Conservation (phyloP, 2,113 vertebrate genomes). For the Nipponia nippon region DNA sequence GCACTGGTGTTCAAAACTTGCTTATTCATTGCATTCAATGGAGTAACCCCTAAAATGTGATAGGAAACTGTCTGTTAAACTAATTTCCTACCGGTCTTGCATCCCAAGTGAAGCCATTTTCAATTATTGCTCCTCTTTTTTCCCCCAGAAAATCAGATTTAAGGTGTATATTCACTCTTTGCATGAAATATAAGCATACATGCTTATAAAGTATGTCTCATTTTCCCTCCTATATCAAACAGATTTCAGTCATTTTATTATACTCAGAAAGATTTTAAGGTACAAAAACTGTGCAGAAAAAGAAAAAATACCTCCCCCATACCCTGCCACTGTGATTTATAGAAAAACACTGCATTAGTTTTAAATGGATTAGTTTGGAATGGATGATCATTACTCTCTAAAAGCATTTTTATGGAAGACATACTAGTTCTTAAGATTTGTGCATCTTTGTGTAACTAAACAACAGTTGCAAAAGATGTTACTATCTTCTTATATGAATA, state of each 20-base stretch:
- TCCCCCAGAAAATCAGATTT: not conserved
- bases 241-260: not conserved
- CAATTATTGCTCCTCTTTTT: not conserved
- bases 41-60: not conserved
- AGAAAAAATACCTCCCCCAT: not conserved
- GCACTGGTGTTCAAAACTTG: not conserved
- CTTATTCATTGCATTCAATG: not conserved
- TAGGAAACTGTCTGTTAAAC: constrained; percentile 6
- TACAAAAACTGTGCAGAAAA: not conserved
- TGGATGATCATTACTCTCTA: not conserved
- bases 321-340: not conserved
- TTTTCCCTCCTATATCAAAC: not conserved
- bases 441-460: not conserved
- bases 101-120: constrained; percentile 15
- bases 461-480: not conserved
- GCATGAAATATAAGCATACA: not conserved
- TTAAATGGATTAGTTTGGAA: not conserved
- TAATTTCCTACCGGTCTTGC: not conserved
- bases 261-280: not conserved
- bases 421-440: not conserved
- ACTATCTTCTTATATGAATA: not conserved
- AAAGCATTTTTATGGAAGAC: not conserved
- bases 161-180: not conserved
- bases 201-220: not conserved
- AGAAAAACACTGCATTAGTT: not conserved